phyloP scores from a whole-genome alignment of 2,888 invertebrate species.

The Eustalomyia histrio region DNA sequence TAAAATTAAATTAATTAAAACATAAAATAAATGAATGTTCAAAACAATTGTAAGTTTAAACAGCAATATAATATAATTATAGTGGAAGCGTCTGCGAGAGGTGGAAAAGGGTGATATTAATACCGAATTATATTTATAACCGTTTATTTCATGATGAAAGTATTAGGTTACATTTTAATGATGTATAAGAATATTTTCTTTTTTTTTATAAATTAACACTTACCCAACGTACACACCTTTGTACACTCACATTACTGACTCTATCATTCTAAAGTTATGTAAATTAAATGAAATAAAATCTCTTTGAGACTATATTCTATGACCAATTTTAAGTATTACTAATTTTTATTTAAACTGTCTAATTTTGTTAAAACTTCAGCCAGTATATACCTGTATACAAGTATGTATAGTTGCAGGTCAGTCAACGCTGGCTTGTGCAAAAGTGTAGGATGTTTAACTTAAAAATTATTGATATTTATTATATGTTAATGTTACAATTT shows the following conservation, averaged over 20 bases:
- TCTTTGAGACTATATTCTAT: too few relatives aligned
- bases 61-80: slow-evolving; percentile 55
- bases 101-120: slow-evolving; percentile 14
- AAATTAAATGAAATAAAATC: too few relatives aligned
- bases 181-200: background rate
- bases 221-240: too few relatives aligned
- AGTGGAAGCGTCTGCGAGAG: slow-evolving; percentile 26
- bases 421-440: background rate
- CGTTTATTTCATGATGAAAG: background rate
- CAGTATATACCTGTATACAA: too few relatives aligned
- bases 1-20: slow-evolving; percentile 65
- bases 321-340: too few relatives aligned
- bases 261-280: too few relatives aligned
- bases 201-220: too few relatives aligned
- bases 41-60: slow-evolving; percentile 55
- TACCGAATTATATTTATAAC: background rate
- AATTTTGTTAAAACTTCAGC: too few relatives aligned
- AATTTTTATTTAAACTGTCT: too few relatives aligned
- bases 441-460: background rate
- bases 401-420: too few relatives aligned
- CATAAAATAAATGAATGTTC: slow-evolving; percentile 60
- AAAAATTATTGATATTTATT: background rate
- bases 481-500: background rate
- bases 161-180: slow-evolving; percentile 62
- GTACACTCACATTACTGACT: too few relatives aligned